A percentile compares a stretch with the other conserved stretches of the same genome.
phyloP scores from a whole-genome alignment of 2,888 invertebrate species.

The Conomelus anceps region DNA sequence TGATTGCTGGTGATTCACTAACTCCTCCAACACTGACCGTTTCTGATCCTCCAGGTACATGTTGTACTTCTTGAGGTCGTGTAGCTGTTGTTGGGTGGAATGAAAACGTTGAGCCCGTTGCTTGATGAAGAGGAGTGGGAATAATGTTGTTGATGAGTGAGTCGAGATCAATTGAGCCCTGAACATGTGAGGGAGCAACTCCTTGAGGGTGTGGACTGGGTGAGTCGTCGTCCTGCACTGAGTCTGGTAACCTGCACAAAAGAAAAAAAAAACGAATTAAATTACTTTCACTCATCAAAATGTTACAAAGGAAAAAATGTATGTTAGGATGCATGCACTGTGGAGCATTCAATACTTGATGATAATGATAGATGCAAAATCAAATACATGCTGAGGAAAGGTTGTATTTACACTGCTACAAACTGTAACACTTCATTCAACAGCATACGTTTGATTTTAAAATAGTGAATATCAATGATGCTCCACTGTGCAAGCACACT shows the following conservation, averaged over 20 bases:
- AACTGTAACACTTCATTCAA: no score
- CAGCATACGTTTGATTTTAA: no score
- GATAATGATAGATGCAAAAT: no score
- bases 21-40: not conserved
- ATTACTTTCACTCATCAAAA: no score
- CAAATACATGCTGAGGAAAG: no score
- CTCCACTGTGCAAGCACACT: no score
- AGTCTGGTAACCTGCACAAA: conserved; percentile 43
- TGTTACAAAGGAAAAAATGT: no score
- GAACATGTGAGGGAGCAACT: conserved; percentile 20
- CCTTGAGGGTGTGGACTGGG: conserved; percentile 12
- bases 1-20: not conserved
- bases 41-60: not conserved
- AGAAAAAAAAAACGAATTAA: not conserved
- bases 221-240: conserved; percentile 41
- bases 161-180: conserved; percentile 55
- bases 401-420: no score
- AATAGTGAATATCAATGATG: no score
- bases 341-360: no score
- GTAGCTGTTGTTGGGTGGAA: not conserved
- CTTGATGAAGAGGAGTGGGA: conserved; percentile 35
- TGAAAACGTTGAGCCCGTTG: conserved; percentile 19
- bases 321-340: no score
- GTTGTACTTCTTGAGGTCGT: not conserved
- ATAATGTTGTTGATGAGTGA: conserved; percentile 66